Conservation (phyloP, 2,888 invertebrate genomes). For the Dioctria rufipes region DNA sequence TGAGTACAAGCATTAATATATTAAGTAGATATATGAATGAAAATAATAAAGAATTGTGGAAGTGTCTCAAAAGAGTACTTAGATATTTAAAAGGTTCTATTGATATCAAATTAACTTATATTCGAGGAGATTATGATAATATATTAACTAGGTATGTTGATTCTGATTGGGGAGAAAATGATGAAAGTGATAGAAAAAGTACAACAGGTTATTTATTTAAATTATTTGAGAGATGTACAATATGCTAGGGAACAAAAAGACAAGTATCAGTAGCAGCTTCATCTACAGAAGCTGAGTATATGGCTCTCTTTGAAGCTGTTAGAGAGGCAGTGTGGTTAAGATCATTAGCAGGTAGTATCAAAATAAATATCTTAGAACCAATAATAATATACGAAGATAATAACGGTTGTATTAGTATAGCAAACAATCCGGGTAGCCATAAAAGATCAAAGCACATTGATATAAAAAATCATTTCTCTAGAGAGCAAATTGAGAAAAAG, state of each 20-base stretch:
- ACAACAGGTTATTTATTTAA: constrained; percentile 54
- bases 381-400: constrained; percentile 55
- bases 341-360: constrained; percentile 44
- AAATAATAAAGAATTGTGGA: constrained; percentile 42
- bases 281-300: constrained; percentile 54
- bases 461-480: no score
- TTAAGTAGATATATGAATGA: constrained; percentile 51
- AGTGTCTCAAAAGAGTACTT: constrained; percentile 48
- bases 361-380: constrained; percentile 20
- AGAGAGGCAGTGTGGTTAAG: constrained; percentile 51
- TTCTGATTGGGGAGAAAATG: constrained; percentile 53
- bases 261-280: constrained; percentile 56
- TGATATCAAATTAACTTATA: constrained; percentile 50
- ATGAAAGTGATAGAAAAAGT: constrained; percentile 55
- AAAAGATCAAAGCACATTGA: no score
- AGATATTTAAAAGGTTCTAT: constrained; percentile 37
- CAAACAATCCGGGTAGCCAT: no score
- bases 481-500: no score
- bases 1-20: constrained; percentile 53
- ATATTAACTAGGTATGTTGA: no score
- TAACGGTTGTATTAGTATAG: constrained; percentile 48
- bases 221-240: constrained; percentile 53
- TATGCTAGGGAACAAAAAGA: constrained; percentile 56
- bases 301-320: constrained; percentile 52
- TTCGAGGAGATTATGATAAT: constrained; percentile 41